Evolutionary conservation across 2,113 vertebrate genomes (phyloP).

Genomic region (Syngnathus typhle): DNA sequence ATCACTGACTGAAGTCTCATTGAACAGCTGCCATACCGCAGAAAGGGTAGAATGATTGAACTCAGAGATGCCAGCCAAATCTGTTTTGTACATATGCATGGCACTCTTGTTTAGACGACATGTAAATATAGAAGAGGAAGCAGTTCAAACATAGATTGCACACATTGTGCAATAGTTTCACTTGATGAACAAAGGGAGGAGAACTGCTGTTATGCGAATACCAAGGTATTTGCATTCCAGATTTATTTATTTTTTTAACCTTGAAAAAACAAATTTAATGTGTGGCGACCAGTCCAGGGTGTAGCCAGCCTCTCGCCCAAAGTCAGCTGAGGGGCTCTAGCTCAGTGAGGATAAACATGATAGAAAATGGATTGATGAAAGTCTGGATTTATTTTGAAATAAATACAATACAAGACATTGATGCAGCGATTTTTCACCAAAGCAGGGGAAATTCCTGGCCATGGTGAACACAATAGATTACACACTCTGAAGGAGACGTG

Average conservation of each 20-base stretch:
- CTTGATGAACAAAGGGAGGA: neutral
- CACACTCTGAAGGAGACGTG: slow-evolving; percentile 49
- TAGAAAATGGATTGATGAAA: slow-evolving; percentile 1
- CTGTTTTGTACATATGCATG: slow-evolving; percentile 69
- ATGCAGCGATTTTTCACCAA: slow-evolving; percentile 42
- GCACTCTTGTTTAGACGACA: slow-evolving; percentile 61
- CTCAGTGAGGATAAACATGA: neutral
- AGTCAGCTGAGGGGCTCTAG: neutral
- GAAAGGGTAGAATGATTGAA: slow-evolving; percentile 54
- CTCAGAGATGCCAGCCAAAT: slow-evolving; percentile 60
- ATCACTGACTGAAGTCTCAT: slow-evolving; percentile 26
- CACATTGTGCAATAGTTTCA: slow-evolving; percentile 34
- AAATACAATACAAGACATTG: slow-evolving; percentile 40
- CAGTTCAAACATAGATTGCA: slow-evolving; percentile 55
- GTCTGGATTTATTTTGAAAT: slow-evolving; percentile 43
- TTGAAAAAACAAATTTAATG: slow-evolving; percentile 47
- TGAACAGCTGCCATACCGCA: slow-evolving; percentile 55
- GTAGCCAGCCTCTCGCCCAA: neutral
- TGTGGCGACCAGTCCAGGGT: neutral
- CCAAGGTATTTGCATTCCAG: neutral
- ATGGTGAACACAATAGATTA: slow-evolving; percentile 55
- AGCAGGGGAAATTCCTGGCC: slow-evolving; percentile 43
- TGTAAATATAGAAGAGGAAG: slow-evolving; percentile 57
- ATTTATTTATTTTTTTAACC: no score
- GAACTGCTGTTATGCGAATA: neutral